Evolutionary conservation across 2,888 invertebrate species (phyloP).

Genomic region (Brachypterus glaber): DNA sequence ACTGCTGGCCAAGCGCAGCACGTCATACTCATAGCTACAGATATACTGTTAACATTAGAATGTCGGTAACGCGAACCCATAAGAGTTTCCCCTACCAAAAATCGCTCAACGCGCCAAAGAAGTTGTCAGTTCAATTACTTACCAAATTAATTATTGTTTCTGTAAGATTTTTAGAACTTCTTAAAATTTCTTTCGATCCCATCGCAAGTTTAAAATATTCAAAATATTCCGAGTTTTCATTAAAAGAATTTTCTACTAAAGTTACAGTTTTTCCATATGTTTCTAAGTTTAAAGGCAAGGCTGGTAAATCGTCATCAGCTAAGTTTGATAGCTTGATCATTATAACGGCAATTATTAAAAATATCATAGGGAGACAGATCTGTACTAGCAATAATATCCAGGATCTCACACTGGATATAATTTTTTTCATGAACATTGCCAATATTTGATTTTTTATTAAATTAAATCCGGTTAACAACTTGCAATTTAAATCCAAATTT

Average conservation of each 20-base stretch:
- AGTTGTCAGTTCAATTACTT: no score
- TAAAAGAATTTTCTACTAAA: conserved; percentile 20
- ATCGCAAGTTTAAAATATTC: no score
- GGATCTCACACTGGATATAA: conserved; percentile 46
- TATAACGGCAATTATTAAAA: conserved; percentile 51
- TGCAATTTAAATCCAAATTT: neutral
- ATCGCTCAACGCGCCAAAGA: neutral
- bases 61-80: neutral
- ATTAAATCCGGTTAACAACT: conserved; percentile 20
- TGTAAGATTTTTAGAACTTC: no score
- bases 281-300: conserved; percentile 45
- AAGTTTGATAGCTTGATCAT: conserved; percentile 43
- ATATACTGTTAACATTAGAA: no score
- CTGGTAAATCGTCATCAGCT: conserved; percentile 40
- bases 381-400: conserved; percentile 54
- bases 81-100: neutral
- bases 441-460: conserved; percentile 21
- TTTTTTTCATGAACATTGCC: conserved; percentile 32
- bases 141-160: no score
- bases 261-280: conserved; percentile 35
- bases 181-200: no score
- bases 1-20: no score
- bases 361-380: conserved; percentile 55
- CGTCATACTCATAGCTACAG: no score
- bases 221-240: neutral